Evolutionary conservation across 2,797 vertebrate genomes (phyloP).

Genomic region (Sebastiscus albofasciatus): DNA sequence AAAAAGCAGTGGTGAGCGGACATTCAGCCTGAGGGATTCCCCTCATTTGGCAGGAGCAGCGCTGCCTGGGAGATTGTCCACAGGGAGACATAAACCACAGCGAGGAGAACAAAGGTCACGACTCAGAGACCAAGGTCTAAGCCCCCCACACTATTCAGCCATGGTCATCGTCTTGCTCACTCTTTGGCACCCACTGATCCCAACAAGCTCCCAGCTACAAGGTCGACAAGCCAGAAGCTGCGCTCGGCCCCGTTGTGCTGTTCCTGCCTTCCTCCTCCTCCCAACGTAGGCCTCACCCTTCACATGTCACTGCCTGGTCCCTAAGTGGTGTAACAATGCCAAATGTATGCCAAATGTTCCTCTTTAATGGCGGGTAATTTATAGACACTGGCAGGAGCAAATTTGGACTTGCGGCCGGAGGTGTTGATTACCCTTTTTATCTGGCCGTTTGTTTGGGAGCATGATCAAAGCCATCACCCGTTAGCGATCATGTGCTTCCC

Average conservation of each 20-base stretch:
- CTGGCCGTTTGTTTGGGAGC: conserved; percentile 64
- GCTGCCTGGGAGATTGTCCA: conserved; percentile 59
- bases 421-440: conserved; percentile 75
- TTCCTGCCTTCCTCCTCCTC: conserved; percentile 23
- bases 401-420: conserved; percentile 65
- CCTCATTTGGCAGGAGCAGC: conserved; percentile 40
- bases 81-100: conserved; percentile 67
- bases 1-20: conserved; percentile 13
- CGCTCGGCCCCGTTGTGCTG: not conserved
- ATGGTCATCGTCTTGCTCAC: conserved; percentile 44
- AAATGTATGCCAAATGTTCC: conserved; percentile 63
- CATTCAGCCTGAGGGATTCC: conserved; percentile 41
- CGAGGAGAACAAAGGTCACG: conserved; percentile 78
- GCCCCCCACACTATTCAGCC: conserved; percentile 62
- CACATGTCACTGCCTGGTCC: conserved; percentile 35
- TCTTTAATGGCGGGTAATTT: conserved; percentile 66
- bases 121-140: conserved; percentile 75
- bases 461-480: conserved; percentile 69
- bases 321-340: conserved; percentile 37
- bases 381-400: conserved; percentile 60
- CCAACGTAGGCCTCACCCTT: conserved; percentile 10
- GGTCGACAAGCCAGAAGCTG: conserved; percentile 27
- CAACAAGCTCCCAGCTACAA: conserved; percentile 45
- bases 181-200: conserved; percentile 66
- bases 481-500: conserved; percentile 59